Conservation (phyloP, 2,797 vertebrate species). For the Pseudocheirus occidentalis region DNA sequence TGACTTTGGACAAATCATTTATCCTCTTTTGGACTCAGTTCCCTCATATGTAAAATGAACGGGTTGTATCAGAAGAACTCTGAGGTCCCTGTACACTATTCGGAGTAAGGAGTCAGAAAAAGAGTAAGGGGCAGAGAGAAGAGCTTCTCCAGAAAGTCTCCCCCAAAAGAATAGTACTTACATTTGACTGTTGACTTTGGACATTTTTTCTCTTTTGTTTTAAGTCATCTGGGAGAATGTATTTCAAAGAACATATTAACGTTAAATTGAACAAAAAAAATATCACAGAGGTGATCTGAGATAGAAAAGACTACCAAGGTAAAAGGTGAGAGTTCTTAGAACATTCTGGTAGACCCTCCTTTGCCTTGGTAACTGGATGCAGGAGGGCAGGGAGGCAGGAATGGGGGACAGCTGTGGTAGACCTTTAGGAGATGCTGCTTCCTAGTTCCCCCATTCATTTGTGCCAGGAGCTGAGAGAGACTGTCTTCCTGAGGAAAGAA, state of each 20-base stretch:
- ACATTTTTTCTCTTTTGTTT: slow-evolving; percentile 24
- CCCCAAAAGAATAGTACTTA: not conserved
- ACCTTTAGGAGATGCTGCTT: not conserved
- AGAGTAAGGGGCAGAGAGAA: not conserved
- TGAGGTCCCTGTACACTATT: not conserved
- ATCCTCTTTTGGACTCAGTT: not conserved
- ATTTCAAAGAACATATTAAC: slow-evolving; percentile 57
- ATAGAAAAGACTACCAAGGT: slow-evolving; percentile 45
- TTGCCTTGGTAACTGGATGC: slow-evolving; percentile 40
- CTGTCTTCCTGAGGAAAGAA: not conserved
- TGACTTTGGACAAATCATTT: not conserved
- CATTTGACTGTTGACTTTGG: slow-evolving; percentile 2
- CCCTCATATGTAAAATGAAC: not conserved
- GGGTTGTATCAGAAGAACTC: not conserved
- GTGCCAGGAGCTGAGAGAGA: not conserved
- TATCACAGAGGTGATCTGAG: slow-evolving; percentile 51
- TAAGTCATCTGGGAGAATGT: not conserved
- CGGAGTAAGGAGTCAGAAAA: not conserved
- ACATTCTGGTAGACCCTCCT: slow-evolving; percentile 30
- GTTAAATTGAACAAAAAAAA: slow-evolving; percentile 53
- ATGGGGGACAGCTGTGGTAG: not conserved
- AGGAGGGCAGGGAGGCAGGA: not conserved
- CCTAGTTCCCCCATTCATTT: not conserved
- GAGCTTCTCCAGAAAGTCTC: not conserved
- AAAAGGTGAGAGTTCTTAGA: slow-evolving; percentile 55